phyloP scores from a whole-genome alignment of 2,113 vertebrate genomes.

The Bubo bubo region DNA sequence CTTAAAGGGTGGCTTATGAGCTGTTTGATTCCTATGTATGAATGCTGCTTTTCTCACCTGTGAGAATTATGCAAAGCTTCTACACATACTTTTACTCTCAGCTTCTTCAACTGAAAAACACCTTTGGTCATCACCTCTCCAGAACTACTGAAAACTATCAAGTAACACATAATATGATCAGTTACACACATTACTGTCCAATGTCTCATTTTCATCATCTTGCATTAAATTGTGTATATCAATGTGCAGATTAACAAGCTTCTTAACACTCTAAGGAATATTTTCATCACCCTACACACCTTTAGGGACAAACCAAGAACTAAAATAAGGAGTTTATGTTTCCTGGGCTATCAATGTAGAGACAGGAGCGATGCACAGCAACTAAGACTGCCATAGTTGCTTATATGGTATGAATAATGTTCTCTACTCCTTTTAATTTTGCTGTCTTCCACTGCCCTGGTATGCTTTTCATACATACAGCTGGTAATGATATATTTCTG shows the following conservation, averaged over 20 bases:
- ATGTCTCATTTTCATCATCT: not conserved
- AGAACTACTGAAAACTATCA: not conserved
- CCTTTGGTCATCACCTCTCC: not conserved
- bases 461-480: not conserved
- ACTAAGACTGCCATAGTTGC: not conserved
- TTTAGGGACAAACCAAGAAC: not conserved
- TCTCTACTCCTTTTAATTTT: not conserved
- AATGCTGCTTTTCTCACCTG: not conserved
- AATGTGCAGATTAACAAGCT: not conserved
- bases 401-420: not conserved
- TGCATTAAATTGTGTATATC: not conserved
- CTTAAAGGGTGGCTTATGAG: not conserved
- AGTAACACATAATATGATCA: not conserved
- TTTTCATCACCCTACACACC: not conserved
- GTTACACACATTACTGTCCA: fast-evolving
- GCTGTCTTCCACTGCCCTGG: not conserved
- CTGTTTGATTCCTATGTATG: not conserved
- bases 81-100: not conserved
- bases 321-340: not conserved
- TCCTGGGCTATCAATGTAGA: not conserved
- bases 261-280: not conserved
- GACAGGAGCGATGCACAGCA: not conserved
- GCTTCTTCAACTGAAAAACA: not conserved
- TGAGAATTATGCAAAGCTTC: not conserved
- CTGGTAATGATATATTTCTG: not conserved